Evolutionary conservation across 1,140 invertebrate species (phyloP), one percentile per base, ranked within the genome.

Genomic region (Drosophila saltans): DNA sequence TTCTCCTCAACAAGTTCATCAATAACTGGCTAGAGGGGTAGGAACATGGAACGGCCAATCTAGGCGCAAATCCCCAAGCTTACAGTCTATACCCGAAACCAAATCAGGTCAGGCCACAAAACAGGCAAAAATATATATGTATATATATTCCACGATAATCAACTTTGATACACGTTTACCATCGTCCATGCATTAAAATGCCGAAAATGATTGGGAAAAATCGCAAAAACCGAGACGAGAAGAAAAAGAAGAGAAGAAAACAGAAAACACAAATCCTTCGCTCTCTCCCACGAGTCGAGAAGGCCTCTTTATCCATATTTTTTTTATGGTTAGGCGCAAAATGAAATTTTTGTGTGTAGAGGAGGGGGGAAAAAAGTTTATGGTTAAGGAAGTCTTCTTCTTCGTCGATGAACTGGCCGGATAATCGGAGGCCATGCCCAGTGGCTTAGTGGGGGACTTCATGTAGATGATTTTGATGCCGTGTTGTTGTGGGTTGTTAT

Each of bases 141-240:
- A 88, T 30, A 88, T 83, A 83, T 88, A 78, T 88, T 88, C 76
- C 77, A 80, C 70, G 83, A 88, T 88, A 88, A 88, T 88, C 83
- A 88, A 88, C 84, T 83, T 86, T 89, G 84, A 89, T 89, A 89
- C 80, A 81, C 80, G 73, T 71, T 66, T 60, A 43, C 39, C 69
- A 52, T 66, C 59, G 39, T 48, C 68, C 75, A 77, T 71, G 75
- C 75, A 78, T 78, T 78, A 78, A 78, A 78, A 72, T 72, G 73
- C 70, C 66, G 62, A 80, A 86, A 82, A 75, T 88, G 80, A 83
- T 83, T 83, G 76, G 68, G 76, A 71, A 88, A 86, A 88, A 52
- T 73, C 75, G 72, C 78, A 76, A 73, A 70, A 66, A 74, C 72
- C 72, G 52, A 78, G 70, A 62, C 61, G 81, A 62, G 63, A 70